These are phyloP conservation scores for Pelobates fuscus DNA, from an alignment of 2,113 vertebrate species.

Conservation along the genomic window DNA sequence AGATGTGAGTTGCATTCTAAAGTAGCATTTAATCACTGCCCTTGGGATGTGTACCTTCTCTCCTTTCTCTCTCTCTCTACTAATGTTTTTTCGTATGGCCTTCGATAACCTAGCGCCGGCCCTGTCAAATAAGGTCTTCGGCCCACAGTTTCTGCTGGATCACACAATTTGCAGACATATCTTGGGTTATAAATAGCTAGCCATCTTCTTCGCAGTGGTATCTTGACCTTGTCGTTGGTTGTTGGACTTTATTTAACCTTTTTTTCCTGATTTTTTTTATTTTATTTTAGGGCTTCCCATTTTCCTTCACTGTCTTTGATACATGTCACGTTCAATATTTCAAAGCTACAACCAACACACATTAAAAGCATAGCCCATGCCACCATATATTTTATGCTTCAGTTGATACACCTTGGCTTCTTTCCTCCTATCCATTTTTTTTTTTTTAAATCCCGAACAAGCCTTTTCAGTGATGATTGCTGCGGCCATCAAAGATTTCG, in stretches of 20 bases:
- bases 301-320: not conserved
- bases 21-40: too few relatives aligned
- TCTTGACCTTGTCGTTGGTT: conserved; percentile 6
- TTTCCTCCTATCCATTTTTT: not conserved
- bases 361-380: not conserved
- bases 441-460: not conserved
- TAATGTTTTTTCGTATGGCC: too few relatives aligned
- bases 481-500: not conserved
- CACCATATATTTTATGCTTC: not conserved
- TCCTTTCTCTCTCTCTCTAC: too few relatives aligned
- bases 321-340: conserved; percentile 21
- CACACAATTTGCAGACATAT: too few relatives aligned
- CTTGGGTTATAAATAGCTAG: conserved; percentile 23
- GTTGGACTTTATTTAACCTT: conserved; percentile 15
- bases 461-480: not conserved
- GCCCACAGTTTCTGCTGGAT: too few relatives aligned
- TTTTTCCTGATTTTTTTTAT: not conserved
- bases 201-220: not conserved
- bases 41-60: too few relatives aligned
- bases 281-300: too few relatives aligned
- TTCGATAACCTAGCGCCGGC: too few relatives aligned
- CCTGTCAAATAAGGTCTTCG: too few relatives aligned
- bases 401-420: not conserved
- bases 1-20: too few relatives aligned
- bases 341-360: not conserved